Evolutionary conservation across 2,113 vertebrate species (phyloP).

Genomic region (Xenopus borealis): DNA sequence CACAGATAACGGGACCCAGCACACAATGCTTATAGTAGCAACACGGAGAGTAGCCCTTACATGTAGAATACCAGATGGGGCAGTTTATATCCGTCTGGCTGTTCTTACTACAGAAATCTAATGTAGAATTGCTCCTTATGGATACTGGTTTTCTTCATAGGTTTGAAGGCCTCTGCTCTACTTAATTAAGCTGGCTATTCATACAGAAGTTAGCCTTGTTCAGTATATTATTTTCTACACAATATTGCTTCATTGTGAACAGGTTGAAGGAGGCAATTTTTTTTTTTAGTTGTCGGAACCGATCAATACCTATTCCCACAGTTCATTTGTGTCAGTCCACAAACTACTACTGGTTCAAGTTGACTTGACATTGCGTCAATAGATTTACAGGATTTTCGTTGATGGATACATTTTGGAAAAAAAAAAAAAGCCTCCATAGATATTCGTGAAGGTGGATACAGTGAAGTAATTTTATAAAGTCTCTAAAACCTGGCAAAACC

Average conservation of each 20-base stretch:
- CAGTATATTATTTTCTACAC: no score
- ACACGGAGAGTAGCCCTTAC: no score
- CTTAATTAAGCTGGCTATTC: no score
- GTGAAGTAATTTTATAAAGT: conserved; percentile 1
- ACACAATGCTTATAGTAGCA: no score
- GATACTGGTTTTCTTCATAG: no score
- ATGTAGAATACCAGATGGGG: no score
- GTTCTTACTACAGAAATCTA: no score
- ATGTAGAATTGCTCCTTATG: no score
- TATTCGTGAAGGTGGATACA: background rate
- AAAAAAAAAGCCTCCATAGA: background rate
- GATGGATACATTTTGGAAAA: conserved; percentile 9
- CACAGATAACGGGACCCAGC: no score
- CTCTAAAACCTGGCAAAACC: conserved; percentile 8
- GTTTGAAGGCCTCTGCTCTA: no score
- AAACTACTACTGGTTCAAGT: background rate
- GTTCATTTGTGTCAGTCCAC: conserved; percentile 10
- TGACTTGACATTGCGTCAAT: conserved; percentile 31
- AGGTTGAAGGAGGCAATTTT: conserved; percentile 14
- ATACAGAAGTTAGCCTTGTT: no score
- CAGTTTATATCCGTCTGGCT: no score
- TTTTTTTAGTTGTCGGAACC: background rate
- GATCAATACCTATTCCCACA: conserved; percentile 28
- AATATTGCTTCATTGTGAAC: background rate
- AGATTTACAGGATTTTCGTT: conserved; percentile 19